These are phyloP conservation scores for Batillaria attramentaria DNA, from an alignment of 1,140 invertebrate species.

Conservation along the genomic window DNA sequence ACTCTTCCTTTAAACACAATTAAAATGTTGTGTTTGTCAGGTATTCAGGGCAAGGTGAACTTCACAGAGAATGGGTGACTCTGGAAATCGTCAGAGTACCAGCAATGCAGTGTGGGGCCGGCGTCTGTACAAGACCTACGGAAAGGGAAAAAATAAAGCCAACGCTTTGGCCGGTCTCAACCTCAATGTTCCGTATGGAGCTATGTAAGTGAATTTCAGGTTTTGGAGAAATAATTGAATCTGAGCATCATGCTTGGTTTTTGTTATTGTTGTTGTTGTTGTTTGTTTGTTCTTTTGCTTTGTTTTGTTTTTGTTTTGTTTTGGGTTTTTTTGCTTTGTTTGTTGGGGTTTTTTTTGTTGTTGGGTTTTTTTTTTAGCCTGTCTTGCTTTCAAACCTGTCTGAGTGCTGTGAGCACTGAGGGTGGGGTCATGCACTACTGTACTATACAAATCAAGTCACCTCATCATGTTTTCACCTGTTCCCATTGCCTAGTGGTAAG, in stretches of 20 bases:
- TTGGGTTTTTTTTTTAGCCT: not conserved
- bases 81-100: not conserved
- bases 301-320: not conserved
- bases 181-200: conserved; percentile 92
- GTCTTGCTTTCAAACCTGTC: not conserved
- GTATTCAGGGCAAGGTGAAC: not conserved
- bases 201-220: conserved; percentile 79
- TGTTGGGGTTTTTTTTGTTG: not conserved
- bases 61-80: not conserved
- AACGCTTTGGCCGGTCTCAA: conserved; percentile 88
- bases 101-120: conserved; percentile 65
- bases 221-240: not conserved
- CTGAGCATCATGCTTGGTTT: not conserved
- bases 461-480: too few relatives aligned
- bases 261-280: not conserved
- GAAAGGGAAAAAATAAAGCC: conserved; percentile 85
- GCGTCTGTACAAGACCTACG: conserved; percentile 89
- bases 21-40: not conserved
- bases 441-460: too few relatives aligned
- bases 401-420: too few relatives aligned
- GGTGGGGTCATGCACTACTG: too few relatives aligned
- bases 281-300: not conserved
- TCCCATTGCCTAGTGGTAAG: too few relatives aligned
- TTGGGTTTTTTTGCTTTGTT: not conserved
- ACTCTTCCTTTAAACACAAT: not conserved